phyloP scores from a whole-genome alignment of 2,888 invertebrate genomes.

The Timema podura region DNA sequence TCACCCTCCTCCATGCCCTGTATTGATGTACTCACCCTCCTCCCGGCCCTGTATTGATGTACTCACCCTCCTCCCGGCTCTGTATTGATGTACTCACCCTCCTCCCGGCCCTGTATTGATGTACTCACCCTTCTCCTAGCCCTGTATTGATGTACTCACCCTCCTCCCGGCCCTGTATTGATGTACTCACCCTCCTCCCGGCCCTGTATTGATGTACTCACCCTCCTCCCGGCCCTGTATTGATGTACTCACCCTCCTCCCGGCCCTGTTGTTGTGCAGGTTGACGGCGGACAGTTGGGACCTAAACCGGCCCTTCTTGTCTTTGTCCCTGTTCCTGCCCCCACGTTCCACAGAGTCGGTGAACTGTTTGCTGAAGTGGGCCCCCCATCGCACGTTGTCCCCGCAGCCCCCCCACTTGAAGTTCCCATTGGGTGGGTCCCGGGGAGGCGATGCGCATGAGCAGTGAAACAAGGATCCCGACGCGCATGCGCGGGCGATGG shows the following conservation, averaged over 20 bases:
- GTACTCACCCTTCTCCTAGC: no score
- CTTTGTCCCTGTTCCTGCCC: conserved; percentile 39
- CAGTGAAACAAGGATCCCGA: conserved; percentile 70
- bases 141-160: no score
- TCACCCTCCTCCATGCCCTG: no score
- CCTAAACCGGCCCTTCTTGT: conserved; percentile 54
- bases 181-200: no score
- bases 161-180: no score
- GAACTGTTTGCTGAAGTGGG: conserved; percentile 67
- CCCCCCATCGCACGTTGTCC: conserved; percentile 72
- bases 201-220: no score
- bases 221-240: no score
- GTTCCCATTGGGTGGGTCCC: conserved; percentile 61
- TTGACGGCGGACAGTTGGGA: conserved; percentile 65
- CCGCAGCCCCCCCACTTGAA: conserved; percentile 88
- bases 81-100: no score
- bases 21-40: no score
- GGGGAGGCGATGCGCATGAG: conserved; percentile 71
- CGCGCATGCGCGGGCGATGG: conserved; percentile 73
- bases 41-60: no score
- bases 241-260: conserved; percentile 59
- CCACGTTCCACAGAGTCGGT: conserved; percentile 49
- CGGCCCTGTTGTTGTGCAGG: conserved; percentile 72
- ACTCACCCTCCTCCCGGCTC: no score
- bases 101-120: no score